These are phyloP conservation scores for Capitella teleta DNA, from an alignment of 1,140 invertebrate genomes.

Conservation along the genomic window DNA sequence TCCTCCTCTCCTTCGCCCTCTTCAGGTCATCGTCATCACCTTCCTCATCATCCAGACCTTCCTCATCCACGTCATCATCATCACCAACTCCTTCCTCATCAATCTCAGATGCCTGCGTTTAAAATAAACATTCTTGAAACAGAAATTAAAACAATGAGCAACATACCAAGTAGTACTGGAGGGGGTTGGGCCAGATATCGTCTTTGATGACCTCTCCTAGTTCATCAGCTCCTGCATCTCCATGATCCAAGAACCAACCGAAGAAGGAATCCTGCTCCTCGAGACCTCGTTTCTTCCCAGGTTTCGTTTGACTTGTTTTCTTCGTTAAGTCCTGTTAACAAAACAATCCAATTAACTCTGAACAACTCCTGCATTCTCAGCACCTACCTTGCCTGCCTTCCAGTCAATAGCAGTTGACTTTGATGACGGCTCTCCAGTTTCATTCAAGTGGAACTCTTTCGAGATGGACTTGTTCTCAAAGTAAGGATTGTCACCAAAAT, in stretches of 20 bases:
- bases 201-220: conserved; percentile 58
- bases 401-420: conserved; percentile 43
- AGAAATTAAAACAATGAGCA: not conserved
- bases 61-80: too few relatives aligned
- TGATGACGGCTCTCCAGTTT: conserved; percentile 31
- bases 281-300: not conserved
- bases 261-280: conserved; percentile 30
- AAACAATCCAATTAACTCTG: not conserved
- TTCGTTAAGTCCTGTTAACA: not conserved
- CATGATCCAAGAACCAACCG: conserved; percentile 41
- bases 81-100: too few relatives aligned
- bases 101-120: too few relatives aligned
- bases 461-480: conserved; percentile 70
- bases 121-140: not conserved
- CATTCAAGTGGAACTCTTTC: conserved; percentile 59
- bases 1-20: too few relatives aligned
- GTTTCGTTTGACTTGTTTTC: not conserved
- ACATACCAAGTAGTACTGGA: conserved; percentile 65
- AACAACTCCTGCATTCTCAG: too few relatives aligned
- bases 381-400: conserved; percentile 30
- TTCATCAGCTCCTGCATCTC: conserved; percentile 40
- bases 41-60: too few relatives aligned
- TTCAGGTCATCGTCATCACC: too few relatives aligned
- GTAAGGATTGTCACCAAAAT: conserved; percentile 70
- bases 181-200: conserved; percentile 82